phyloP scores from a whole-genome alignment of 2,113 vertebrate genomes.

The Grammomys dolichurus region DNA sequence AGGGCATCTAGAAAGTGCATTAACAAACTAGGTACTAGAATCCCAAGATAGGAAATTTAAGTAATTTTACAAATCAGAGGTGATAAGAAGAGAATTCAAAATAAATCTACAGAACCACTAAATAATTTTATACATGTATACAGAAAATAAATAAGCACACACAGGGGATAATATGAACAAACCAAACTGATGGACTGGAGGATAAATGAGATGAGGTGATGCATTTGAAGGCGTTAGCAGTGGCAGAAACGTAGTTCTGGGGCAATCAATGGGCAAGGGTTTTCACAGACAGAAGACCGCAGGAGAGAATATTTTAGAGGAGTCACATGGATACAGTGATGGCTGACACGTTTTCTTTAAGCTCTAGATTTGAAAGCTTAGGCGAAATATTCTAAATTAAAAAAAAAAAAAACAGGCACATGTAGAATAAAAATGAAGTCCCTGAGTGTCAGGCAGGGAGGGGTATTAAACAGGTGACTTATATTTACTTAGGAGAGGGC shows the following conservation, averaged over 20 bases:
- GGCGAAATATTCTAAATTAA: neutral
- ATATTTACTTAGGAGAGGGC: constrained; percentile 29
- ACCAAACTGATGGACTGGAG: neutral
- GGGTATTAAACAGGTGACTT: constrained; percentile 23
- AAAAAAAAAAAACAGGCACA: neutral
- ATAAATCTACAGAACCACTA: constrained; percentile 61
- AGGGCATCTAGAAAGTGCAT: neutral
- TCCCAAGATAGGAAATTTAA: neutral
- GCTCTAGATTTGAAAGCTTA: constrained; percentile 46
- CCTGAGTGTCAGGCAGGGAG: neutral
- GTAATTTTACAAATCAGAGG: constrained; percentile 64
- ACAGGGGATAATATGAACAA: constrained; percentile 50
- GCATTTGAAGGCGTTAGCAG: constrained; percentile 10
- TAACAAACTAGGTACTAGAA: constrained; percentile 23
- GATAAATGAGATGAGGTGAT: constrained; percentile 14
- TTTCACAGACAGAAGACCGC: neutral
- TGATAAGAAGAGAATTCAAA: constrained; percentile 58
- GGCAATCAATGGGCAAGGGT: neutral
- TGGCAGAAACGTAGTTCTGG: neutral
- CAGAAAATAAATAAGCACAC: constrained; percentile 49
- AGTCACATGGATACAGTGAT: neutral
- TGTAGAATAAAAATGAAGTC: neutral
- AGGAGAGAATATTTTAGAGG: neutral
- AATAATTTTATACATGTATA: constrained; percentile 58
- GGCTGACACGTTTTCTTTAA: neutral